Percentiles rank a stretch among this genome's conserved stretches.
Conservation (phyloP, 2,797 vertebrate genomes). For the Cuculus canorus region DNA sequence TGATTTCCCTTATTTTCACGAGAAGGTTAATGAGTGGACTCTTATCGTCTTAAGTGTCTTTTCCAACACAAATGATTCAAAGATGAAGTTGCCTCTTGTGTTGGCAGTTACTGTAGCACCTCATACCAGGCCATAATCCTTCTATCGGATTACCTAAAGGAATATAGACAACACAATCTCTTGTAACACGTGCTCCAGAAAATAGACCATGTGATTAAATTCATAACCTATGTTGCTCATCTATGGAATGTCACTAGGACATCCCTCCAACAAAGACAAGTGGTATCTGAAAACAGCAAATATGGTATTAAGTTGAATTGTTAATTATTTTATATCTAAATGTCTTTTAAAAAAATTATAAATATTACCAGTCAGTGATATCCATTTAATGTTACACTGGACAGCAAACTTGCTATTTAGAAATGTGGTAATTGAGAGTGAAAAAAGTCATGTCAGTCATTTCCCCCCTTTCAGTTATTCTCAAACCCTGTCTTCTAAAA, state of each 20-base stretch:
- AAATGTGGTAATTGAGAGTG: not conserved
- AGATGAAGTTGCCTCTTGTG: not conserved
- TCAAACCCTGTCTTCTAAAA: not conserved
- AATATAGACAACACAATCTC: not conserved
- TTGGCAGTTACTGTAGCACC: not conserved
- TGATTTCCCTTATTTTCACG: not conserved
- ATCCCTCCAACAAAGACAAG: not conserved
- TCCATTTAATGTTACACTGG: not conserved
- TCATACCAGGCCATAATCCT: not conserved
- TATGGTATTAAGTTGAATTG: not conserved
- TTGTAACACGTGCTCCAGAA: not conserved
- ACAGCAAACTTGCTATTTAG: not conserved
- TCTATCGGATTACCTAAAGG: not conserved
- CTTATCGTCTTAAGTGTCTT: not conserved
- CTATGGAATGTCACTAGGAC: not conserved
- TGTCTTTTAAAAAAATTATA: not conserved
- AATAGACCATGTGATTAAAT: not conserved
- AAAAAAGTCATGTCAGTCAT: not conserved
- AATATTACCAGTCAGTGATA: not conserved
- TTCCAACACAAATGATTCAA: not conserved
- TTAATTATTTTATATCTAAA: not conserved
- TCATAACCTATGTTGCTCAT: not conserved
- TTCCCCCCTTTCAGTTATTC: not conserved
- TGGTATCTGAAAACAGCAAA: not conserved
- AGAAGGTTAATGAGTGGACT: not conserved